These are phyloP conservation scores for Seladonia tumulorum DNA, from an alignment of 2,888 invertebrate species.

Conservation along the genomic window DNA sequence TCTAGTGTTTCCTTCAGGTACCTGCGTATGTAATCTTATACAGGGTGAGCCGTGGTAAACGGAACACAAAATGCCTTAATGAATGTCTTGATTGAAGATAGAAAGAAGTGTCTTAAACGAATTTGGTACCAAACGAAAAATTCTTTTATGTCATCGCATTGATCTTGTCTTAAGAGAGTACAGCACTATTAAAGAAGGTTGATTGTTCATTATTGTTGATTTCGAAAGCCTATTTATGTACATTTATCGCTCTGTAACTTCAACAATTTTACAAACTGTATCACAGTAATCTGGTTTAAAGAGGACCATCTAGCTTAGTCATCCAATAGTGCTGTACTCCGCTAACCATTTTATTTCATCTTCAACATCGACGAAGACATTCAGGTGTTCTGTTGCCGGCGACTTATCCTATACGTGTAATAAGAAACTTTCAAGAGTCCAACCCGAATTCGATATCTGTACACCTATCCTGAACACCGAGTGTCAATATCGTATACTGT, in stretches of 20 bases:
- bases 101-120: neutral
- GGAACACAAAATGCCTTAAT: neutral
- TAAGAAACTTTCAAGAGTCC: slow-evolving; percentile 8
- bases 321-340: neutral
- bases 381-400: neutral
- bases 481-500: slow-evolving; percentile 13
- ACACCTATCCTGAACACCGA: slow-evolving; percentile 15
- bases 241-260: neutral
- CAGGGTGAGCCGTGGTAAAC: neutral
- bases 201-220: slow-evolving; percentile 1
- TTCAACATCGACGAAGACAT: neutral
- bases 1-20: slow-evolving; percentile 13
- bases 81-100: neutral
- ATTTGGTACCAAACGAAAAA: neutral
- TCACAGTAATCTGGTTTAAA: neutral
- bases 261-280: neutral
- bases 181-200: neutral
- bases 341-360: neutral
- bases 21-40: neutral
- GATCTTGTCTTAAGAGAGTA: neutral
- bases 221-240: neutral
- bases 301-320: neutral
- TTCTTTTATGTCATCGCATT: neutral
- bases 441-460: slow-evolving; percentile 6
- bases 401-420: neutral